Base-by-base conservation (phyloP, 2,797 vertebrate species). In the Pyrocephalus nanus region DNA sequence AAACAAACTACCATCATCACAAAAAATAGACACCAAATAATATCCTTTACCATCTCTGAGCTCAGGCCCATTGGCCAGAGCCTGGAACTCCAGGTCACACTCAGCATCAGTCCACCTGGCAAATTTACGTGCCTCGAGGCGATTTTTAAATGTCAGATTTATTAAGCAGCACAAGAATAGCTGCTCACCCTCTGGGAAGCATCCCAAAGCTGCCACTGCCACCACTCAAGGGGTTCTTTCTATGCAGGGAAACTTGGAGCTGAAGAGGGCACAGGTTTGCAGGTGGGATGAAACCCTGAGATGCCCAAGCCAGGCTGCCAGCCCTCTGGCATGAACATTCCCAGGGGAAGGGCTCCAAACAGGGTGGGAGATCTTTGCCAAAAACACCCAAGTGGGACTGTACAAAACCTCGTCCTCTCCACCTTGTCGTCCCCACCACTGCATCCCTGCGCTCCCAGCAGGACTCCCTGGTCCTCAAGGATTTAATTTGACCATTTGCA, bases 1-100 rank as follows among this genome's bases (percentile, higher is more conserved):
- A 95, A 96, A 93, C 48, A 84, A 92, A 61, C 70, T 25, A 40
- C 27, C 40, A 38, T 29, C 23, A 38, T 22, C 50, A 23, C 74
- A 85, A 88, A 96, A 76, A 85, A n/a, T 0, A 0, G 67, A 77
- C 54, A 86, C 25, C 47, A 66, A 78, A 86, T 72, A 77, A 21
- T 69, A 48, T 57, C 50, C 48, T 57, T 50, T 47, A 67, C 48
- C 66, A 48, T 23, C 80, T 47, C 48, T 15, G 30, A 30, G 11
- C 69, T 64, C 70, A 90, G 45, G 15, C 34, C 64, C 65, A 2
- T 14, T 43, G 8, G 9, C 55, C 27, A 51, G 32, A 54, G 75
- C 62, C 86, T 86, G 58, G 47, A 76, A 58, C 66, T 88, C 51
- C 30, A 36, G 60, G 36, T 32, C 58, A 23, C 51, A 2, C 61